Evolutionary conservation across 2,113 vertebrate species (phyloP).

Genomic region (Cyphotilapia sp.): DNA sequence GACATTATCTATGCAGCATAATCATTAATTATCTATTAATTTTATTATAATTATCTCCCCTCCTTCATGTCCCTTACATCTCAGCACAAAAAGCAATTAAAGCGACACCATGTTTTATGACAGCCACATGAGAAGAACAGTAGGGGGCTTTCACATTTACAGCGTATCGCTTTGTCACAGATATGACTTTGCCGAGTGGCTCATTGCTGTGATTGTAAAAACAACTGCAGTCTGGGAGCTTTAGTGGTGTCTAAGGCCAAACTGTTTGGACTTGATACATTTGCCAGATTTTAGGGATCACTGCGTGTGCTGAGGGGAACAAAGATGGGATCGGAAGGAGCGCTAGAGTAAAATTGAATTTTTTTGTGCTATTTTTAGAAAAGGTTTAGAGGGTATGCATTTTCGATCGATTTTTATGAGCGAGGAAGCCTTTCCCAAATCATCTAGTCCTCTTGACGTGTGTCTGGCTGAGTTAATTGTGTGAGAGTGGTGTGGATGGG

Average conservation of each 20-base stretch:
- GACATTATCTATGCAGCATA: not conserved
- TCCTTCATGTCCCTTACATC: not conserved
- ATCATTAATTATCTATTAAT: not conserved
- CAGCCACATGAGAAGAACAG: slow-evolving; percentile 2
- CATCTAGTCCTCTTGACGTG: slow-evolving; percentile 3
- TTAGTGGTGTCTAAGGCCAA: slow-evolving; percentile 9
- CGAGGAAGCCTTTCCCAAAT: slow-evolving; percentile 6
- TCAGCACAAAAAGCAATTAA: slow-evolving; percentile 14
- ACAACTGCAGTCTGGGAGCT: slow-evolving; percentile 1
- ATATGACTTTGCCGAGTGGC: slow-evolving; percentile 25
- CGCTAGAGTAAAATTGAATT: not conserved
- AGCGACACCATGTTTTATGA: slow-evolving; percentile 15
- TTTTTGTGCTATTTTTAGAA: not conserved
- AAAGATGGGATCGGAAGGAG: not conserved
- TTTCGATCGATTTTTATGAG: slow-evolving; percentile 20
- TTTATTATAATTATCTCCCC: not conserved
- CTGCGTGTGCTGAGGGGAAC: not conserved
- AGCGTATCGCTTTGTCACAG: slow-evolving; percentile 8
- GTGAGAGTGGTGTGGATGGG: slow-evolving; percentile 20
- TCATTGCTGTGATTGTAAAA: slow-evolving; percentile 13
- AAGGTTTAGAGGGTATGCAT: not conserved
- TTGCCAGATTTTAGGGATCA: not conserved
- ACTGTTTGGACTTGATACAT: not conserved
- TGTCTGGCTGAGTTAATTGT: slow-evolving; percentile 44
- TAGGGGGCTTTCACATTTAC: not conserved